Base-by-base conservation (phyloP, 1,140 invertebrate species). In the Ostrea denselamellosa region DNA sequence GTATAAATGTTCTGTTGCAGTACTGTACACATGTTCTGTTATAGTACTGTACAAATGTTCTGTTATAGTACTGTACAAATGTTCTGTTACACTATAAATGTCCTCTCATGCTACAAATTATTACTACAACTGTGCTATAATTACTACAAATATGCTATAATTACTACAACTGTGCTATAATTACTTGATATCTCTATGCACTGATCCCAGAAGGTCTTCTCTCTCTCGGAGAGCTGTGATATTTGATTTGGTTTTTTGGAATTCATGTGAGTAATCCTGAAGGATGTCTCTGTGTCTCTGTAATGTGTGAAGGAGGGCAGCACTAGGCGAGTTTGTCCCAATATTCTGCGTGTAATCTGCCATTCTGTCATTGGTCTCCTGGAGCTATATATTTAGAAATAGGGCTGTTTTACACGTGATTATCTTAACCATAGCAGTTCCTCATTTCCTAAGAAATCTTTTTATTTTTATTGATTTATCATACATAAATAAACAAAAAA, bases 221-320 rank as follows among this genome's bases (percentile, higher is more conserved):
- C 98, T 95, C 93, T 98, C 98, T 87, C 97, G 96, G 52, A 97
- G 96, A 62, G 96, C 96, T 85, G 96, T 96, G 93, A 98, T 97
- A 92, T 99, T 98, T 86, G 97, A 97, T 93, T 97, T 97, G 0
- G 98, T 99, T 94, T 98, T 98, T 86, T 97, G 96, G 93, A 98
- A 99, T 95, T 99, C 98, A 93, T 98, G 96, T 34, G 97, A 97
- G 93, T 99, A 99, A 93, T 99, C 98, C 95, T 98, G 96, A 71
- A 98, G 95, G 92, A 99, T 99, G 95, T 99, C 98, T 91, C 97
- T 96, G 94, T 99, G 99, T 52, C 98, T 96, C 94, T 99, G 98
- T 87, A 99, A 96, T 2, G 98, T 99, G 93, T 99, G 98, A 86
- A 98, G 95, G 92, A 98, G 97, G 7, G 97, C 97, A 8, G 95